Evolutionary conservation across 2,888 invertebrate species (phyloP).

Genomic region (Zaprionus obscuricornis): DNA sequence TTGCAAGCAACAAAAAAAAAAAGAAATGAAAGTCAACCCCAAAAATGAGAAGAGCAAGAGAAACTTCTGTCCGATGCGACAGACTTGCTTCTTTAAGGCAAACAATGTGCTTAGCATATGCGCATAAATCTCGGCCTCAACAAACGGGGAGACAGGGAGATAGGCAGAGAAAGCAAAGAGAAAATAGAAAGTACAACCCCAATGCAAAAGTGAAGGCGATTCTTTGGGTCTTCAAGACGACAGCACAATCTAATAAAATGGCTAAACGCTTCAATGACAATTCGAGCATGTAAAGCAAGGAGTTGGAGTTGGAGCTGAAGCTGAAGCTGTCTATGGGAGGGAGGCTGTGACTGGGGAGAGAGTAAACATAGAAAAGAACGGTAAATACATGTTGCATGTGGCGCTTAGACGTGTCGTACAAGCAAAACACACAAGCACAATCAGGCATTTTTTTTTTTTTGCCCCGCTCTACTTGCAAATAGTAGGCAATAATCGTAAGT

Average conservation of each 20-base stretch:
- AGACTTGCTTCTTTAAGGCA: conserved; percentile 19
- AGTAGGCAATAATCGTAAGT: conserved; percentile 78
- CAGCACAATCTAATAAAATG: conserved; percentile 80
- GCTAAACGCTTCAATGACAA: conserved; percentile 81
- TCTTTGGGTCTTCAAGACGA: conserved; percentile 55
- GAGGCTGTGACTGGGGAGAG: background rate
- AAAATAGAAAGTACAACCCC: conserved; percentile 20
- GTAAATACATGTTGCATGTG: conserved; percentile 74
- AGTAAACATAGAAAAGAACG: conserved; percentile 35
- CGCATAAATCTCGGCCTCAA: conserved; percentile 76
- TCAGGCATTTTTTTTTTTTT: conserved; percentile 40
- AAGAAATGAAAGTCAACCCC: conserved; percentile 53
- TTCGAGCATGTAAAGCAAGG: conserved; percentile 78
- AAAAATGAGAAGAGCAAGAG: conserved; percentile 23
- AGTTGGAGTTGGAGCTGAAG: background rate
- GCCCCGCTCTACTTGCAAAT: conserved; percentile 23
- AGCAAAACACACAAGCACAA: conserved; percentile 49
- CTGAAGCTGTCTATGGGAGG: conserved; percentile 33
- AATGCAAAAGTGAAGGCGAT: conserved; percentile 61
- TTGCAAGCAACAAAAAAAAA: conserved; percentile 2
- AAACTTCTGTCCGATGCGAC: background rate
- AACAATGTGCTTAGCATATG: conserved; percentile 76
- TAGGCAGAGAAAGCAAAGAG: background rate
- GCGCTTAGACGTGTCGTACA: conserved; percentile 73
- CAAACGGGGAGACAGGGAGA: background rate